Evolutionary conservation across 2,797 vertebrate species (phyloP).

Genomic region (Aplochiton taeniatus): DNA sequence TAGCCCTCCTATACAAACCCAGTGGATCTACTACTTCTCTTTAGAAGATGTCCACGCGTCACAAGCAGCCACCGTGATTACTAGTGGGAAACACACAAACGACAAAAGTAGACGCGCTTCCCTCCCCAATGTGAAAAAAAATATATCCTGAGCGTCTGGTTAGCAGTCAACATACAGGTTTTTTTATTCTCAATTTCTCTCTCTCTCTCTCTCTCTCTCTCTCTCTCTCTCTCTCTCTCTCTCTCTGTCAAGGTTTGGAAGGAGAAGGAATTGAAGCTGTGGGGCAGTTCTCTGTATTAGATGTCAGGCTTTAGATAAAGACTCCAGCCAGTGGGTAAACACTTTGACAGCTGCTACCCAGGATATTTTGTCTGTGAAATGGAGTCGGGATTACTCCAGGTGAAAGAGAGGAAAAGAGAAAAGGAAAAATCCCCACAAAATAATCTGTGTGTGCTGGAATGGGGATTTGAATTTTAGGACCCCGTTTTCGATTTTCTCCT

Average conservation of each 20-base stretch:
- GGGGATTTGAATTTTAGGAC: slow-evolving; percentile 15
- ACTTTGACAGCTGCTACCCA: slow-evolving; percentile 78
- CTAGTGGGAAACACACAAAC: too few relatives aligned
- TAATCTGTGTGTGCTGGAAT: slow-evolving; percentile 20
- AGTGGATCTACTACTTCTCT: too few relatives aligned
- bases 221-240: slow-evolving; percentile 20
- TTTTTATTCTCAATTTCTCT: slow-evolving; percentile 11
- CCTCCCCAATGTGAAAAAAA: too few relatives aligned
- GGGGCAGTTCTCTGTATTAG: slow-evolving; percentile 78
- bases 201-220: slow-evolving; percentile 25
- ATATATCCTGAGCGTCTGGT: too few relatives aligned
- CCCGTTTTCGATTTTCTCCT: slow-evolving; percentile 1
- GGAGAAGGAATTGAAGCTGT: slow-evolving; percentile 61
- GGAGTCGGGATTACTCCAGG: slow-evolving; percentile 71
- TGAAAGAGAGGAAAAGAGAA: slow-evolving; percentile 47
- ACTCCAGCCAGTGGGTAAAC: slow-evolving; percentile 78
- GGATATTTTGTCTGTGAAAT: slow-evolving; percentile 80
- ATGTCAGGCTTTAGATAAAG: slow-evolving; percentile 80
- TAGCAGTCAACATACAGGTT: too few relatives aligned
- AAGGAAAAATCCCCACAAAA: slow-evolving; percentile 32
- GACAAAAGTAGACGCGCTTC: too few relatives aligned
- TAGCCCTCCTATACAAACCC: too few relatives aligned
- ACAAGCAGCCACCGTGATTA: too few relatives aligned
- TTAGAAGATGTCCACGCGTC: too few relatives aligned
- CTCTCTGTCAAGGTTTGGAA: slow-evolving; percentile 40